Evolutionary conservation across 1,140 invertebrate genomes (phyloP).

Genomic region (Meloidogyne chitwoodi): DNA sequence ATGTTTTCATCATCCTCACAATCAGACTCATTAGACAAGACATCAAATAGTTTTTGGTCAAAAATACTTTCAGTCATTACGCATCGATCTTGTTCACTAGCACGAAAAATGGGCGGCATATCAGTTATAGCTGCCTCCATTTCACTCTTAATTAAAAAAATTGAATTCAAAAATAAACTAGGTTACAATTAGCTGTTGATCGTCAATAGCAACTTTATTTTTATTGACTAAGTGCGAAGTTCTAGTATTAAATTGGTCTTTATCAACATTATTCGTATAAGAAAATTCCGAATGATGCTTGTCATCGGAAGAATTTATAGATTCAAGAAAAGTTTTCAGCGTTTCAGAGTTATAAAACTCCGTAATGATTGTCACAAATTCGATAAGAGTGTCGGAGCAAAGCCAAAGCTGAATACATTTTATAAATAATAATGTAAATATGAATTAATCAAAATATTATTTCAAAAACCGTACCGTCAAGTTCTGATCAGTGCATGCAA

Average conservation of each 20-base stretch:
- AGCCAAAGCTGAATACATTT: constrained; percentile 32
- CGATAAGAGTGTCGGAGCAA: constrained; percentile 43
- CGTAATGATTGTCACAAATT: constrained; percentile 33
- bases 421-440: neutral
- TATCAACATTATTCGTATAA: neutral
- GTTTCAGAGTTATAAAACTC: constrained; percentile 38
- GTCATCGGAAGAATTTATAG: neutral
- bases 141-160: constrained; percentile 25
- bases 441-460: too few relatives aligned
- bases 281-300: neutral
- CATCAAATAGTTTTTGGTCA: neutral
- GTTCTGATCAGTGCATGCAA: constrained; percentile 20
- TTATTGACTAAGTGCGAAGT: neutral
- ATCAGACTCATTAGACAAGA: neutral
- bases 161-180: neutral
- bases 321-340: neutral
- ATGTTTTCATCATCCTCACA: neutral
- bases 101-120: neutral
- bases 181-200: constrained; percentile 18
- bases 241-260: neutral
- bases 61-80: neutral
- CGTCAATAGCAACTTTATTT: constrained; percentile 19
- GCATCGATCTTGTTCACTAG: neutral
- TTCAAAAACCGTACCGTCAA: constrained; percentile 15
- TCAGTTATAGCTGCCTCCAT: constrained; percentile 31